Evolutionary conservation across 2,888 invertebrate genomes (phyloP), one percentile per base, ranked within the genome.

Genomic region (Limnephilus auricula): DNA sequence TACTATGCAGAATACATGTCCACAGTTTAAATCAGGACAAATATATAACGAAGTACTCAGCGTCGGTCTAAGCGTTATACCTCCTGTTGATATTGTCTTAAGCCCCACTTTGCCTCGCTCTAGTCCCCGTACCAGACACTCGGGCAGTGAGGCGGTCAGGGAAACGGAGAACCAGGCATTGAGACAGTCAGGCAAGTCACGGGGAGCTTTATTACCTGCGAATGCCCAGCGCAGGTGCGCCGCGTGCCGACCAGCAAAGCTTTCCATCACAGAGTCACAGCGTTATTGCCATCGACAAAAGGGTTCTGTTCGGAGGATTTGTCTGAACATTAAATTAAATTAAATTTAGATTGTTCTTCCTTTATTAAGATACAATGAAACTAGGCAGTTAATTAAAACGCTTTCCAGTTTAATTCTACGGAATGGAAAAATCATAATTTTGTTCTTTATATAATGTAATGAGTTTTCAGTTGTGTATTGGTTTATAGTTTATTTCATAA

Each of bases 181-280:
- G 6, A 25, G 25, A 65, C 50, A 65, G 50, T 65, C 50, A n/a
- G 85, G 85, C 40, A 45, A 40, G 85, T 45, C 45, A 85, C 85
- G 45, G 30, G n/a, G 40, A 40, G 40, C 40, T 85, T 85, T 85
- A 85, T 85, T 85, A 40, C 85, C 85, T 85, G 85, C 85, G 30
- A 85, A 85, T 85, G n/a, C 85, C 85, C 30, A n/a, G 85, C 30
- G 45, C 84, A 84, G 84, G 84, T 84, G 84, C 37, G 84, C 25
- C 84, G 84, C 50, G 50, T 65, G 50, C 31, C 37, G 84, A 25
- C 30, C 40, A 25, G 45, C 85, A 85, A 85, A 12, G 37, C 85
- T 40, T 15, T 25, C 34, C n/a, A 9, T 32, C n/a, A n/a, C 34
- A 18, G 82, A 5, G 18, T 15, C 25, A 34, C 34, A 82, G 82